Evolutionary conservation across 2,797 vertebrate genomes (phyloP).

Genomic region (Cyclura pinguis): DNA sequence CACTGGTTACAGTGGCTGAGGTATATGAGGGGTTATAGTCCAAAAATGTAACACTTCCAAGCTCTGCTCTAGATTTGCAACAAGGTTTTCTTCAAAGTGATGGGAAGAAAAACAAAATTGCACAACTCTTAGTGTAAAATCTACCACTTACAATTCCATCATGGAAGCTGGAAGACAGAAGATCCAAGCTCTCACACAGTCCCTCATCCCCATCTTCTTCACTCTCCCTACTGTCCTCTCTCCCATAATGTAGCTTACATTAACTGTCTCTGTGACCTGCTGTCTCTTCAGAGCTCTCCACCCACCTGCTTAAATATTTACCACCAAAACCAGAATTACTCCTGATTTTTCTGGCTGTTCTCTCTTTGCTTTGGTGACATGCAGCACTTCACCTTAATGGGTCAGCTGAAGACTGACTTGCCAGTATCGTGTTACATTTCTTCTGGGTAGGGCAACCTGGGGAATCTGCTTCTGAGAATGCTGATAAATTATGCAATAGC

Average conservation of each 20-base stretch:
- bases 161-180: not conserved
- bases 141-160: not conserved
- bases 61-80: not conserved
- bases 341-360: not conserved
- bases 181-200: not conserved
- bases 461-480: constrained; percentile 5
- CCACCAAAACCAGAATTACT: not conserved
- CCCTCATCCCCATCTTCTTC: not conserved
- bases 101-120: not conserved
- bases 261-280: not conserved
- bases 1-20: no score
- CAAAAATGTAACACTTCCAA: no score
- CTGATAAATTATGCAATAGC: constrained; percentile 10
- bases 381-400: not conserved
- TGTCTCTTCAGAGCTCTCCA: not conserved
- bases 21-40: no score
- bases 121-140: not conserved
- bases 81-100: not conserved
- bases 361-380: not conserved
- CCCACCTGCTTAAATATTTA: not conserved
- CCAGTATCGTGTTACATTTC: not conserved
- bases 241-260: not conserved
- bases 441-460: not conserved
- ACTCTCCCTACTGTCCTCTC: not conserved
- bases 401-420: not conserved